Evolutionary conservation across 2,797 vertebrate genomes (phyloP).

Genomic region (Phyllotis vaccarum): DNA sequence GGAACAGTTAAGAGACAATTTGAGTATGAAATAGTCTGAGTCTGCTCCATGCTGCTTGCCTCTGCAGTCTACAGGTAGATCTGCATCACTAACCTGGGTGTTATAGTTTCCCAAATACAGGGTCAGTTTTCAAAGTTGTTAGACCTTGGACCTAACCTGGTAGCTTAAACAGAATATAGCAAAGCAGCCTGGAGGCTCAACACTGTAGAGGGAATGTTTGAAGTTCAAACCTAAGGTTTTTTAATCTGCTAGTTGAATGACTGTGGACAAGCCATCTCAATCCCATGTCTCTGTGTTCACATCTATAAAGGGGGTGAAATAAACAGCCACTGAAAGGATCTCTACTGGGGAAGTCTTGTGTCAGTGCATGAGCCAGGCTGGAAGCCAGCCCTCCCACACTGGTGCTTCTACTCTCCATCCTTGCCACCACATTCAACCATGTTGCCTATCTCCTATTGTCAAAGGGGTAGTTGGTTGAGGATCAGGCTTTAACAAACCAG

Average conservation of each 20-base stretch:
- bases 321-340: background rate
- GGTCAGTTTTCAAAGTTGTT: background rate
- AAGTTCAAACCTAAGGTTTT: background rate
- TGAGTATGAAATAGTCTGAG: background rate
- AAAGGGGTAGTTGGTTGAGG: background rate
- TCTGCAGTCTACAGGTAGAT: background rate
- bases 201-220: rapidly evolving
- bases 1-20: background rate
- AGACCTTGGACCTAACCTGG: background rate
- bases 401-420: rapidly evolving
- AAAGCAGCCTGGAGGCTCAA: background rate
- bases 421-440: background rate
- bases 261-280: background rate
- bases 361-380: background rate
- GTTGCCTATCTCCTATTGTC: background rate
- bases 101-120: background rate
- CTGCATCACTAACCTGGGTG: background rate
- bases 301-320: background rate
- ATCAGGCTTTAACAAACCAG: background rate
- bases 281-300: conserved; percentile 5
- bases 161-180: background rate
- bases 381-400: background rate
- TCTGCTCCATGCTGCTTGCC: background rate
- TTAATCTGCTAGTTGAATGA: background rate
- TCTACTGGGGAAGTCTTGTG: background rate